phyloP scores from a whole-genome alignment of 2,888 invertebrate species.

The Watsonalla binaria region DNA sequence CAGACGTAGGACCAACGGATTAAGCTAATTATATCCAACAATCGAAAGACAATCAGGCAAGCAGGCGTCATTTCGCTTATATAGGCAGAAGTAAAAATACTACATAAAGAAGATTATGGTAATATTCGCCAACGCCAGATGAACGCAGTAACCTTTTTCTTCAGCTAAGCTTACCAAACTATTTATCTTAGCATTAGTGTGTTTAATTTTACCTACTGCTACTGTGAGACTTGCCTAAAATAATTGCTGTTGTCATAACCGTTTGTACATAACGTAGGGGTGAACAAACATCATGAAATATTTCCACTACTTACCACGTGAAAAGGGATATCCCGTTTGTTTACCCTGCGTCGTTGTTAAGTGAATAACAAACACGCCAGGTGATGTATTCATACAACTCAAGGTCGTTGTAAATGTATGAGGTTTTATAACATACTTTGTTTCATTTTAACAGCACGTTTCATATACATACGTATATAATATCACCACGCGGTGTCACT shows the following conservation, averaged over 20 bases:
- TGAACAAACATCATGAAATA: slow-evolving; percentile 18
- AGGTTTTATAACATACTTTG: not conserved
- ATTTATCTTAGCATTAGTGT: slow-evolving; percentile 8
- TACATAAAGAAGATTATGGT: too few species aligned
- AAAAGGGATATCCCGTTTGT: slow-evolving; percentile 20
- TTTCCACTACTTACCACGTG: slow-evolving; percentile 17
- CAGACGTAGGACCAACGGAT: too few species aligned
- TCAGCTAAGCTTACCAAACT: not conserved
- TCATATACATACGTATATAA: not conserved
- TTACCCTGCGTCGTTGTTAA: slow-evolving; percentile 19
- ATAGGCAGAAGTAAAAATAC: too few species aligned
- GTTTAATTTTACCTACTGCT: slow-evolving; percentile 16
- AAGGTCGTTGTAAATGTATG: slow-evolving; percentile 8
- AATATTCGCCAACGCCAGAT: too few species aligned
- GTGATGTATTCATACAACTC: slow-evolving; percentile 17
- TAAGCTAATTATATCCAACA: too few species aligned
- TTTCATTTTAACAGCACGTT: not conserved
- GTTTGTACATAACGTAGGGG: slow-evolving; percentile 29
- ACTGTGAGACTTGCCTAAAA: slow-evolving; percentile 27
- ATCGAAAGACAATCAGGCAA: too few species aligned
- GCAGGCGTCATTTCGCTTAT: too few species aligned
- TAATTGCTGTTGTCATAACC: slow-evolving; percentile 31
- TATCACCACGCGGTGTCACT: too few species aligned
- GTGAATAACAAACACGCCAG: slow-evolving; percentile 20
- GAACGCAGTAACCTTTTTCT: too few species aligned